Conservation (phyloP, 2,113 vertebrate genomes). For the Dascyllus trimaculatus region DNA sequence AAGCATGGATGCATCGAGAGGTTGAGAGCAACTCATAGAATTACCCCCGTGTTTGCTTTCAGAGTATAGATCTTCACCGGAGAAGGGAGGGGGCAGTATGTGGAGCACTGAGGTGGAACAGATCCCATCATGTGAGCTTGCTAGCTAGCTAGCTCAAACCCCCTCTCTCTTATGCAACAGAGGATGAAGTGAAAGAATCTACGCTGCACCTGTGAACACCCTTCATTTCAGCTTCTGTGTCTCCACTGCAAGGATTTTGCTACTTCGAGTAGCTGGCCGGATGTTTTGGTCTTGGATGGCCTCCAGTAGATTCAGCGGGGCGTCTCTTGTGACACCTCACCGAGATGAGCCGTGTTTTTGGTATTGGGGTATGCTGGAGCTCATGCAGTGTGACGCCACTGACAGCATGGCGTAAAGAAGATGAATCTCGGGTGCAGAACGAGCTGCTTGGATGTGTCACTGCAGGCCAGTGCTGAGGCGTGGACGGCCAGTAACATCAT, state of each 20-base stretch:
- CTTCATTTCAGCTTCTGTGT: constrained; percentile 39
- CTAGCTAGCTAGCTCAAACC: constrained; percentile 32
- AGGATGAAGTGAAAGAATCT: constrained; percentile 38
- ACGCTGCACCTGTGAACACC: constrained; percentile 56
- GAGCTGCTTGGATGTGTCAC: constrained; percentile 61
- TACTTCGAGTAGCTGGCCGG: background rate
- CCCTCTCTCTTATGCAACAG: constrained; percentile 20
- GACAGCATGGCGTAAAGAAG: constrained; percentile 76
- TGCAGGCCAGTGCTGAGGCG: constrained; percentile 51
- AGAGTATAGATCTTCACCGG: constrained; percentile 64
- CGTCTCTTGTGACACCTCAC: constrained; percentile 50
- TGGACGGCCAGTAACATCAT: constrained; percentile 69
- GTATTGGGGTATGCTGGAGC: constrained; percentile 30
- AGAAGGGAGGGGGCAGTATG: constrained; percentile 28
- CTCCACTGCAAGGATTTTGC: background rate
- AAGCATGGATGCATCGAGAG: constrained; percentile 68
- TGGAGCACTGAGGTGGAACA: constrained; percentile 66
- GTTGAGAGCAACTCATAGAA: constrained; percentile 73
- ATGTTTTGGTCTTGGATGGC: constrained; percentile 4
- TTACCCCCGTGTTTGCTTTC: constrained; percentile 77
- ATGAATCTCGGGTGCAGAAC: constrained; percentile 72
- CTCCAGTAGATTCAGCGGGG: constrained; percentile 36
- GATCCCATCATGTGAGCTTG: constrained; percentile 57
- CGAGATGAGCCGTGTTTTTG: constrained; percentile 52
- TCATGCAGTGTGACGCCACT: constrained; percentile 57